Base-by-base conservation (phyloP, 1,140 invertebrate species). In the Bombus ignitus region DNA sequence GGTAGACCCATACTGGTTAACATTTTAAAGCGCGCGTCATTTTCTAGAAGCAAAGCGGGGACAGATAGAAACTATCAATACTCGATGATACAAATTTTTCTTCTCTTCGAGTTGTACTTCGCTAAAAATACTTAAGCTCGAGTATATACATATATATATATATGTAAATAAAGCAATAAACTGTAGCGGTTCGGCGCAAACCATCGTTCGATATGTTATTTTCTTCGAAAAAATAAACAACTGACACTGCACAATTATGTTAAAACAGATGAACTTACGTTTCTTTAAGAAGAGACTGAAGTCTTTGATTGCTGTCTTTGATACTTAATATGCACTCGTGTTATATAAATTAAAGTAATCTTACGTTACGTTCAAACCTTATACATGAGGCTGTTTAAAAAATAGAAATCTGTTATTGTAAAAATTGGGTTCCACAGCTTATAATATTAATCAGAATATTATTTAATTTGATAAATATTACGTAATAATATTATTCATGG, bases 21-120 rank as follows among this genome's bases (percentile, higher is more conserved):
- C 80, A 74, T 25, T 70, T 37, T 57, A 57, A 75, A 83, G 65
- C 47, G 35, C 81, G 74, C 74, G 62, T 77, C 35, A 77, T 70
- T 77, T 83, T 77, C 74, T 77, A 83, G 3, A 83, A 83, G 35
- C 81, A 68, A 83, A 83, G 65, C 82, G n/a, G 59, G 66, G 57
- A 53, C 25, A 83, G n/a, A 8, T 75, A 66, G 32, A 47, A 73
- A 44, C 37, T 73, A 81, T 81, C 25, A 15, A 37, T 35, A 66
- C 57, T 42, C 12, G 3, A 68, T 28, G 8, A n/a, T 75, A 53
- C 37, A 32, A 71, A 10, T 62, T 25, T 35, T 12, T 62, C 18
- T 32, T 15, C 1, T 80, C 15, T n/a, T n/a, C 22, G 1, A 28
- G 13, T 62, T 25, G 18, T 25, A 35, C 13, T 35, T 59, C 28